phyloP scores from a whole-genome alignment of 2,113 vertebrate species.

The Felis chaus region DNA sequence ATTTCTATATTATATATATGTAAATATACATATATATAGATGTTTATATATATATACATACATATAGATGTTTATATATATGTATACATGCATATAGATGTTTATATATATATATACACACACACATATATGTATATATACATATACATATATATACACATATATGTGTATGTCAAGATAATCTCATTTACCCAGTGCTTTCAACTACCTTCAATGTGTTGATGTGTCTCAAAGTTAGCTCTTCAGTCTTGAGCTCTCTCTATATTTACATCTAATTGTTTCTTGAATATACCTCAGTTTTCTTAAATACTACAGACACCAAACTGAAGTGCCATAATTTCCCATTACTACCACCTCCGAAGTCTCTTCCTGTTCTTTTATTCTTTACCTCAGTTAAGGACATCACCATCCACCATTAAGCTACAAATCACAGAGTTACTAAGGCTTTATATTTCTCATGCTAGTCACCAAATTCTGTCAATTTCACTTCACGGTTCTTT shows the following conservation, averaged over 20 bases:
- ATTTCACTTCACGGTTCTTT: neutral
- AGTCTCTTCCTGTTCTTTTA: neutral
- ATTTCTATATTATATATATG: neutral
- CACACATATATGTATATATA: too few relatives aligned
- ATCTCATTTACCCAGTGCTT: neutral
- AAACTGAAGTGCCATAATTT: neutral
- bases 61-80: too few relatives aligned
- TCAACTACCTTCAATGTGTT: neutral
- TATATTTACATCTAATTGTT: neutral
- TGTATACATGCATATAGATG: too few relatives aligned
- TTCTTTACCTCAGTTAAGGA: neutral
- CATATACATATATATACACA: too few relatives aligned
- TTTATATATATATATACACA: too few relatives aligned
- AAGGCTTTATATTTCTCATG: neutral
- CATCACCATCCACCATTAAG: neutral
- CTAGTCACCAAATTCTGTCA: neutral
- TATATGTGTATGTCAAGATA: neutral
- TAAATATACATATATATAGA: too few relatives aligned
- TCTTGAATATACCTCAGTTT: neutral
- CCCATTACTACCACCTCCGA: neutral
- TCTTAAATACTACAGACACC: neutral
- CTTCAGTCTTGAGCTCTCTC: neutral
- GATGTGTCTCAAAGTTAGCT: neutral
- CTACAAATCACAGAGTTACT: neutral
- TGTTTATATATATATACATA: too few relatives aligned